These are phyloP conservation scores for Oreocharis arfaki DNA, from an alignment of 2,113 vertebrate species.

Conservation along the genomic window DNA sequence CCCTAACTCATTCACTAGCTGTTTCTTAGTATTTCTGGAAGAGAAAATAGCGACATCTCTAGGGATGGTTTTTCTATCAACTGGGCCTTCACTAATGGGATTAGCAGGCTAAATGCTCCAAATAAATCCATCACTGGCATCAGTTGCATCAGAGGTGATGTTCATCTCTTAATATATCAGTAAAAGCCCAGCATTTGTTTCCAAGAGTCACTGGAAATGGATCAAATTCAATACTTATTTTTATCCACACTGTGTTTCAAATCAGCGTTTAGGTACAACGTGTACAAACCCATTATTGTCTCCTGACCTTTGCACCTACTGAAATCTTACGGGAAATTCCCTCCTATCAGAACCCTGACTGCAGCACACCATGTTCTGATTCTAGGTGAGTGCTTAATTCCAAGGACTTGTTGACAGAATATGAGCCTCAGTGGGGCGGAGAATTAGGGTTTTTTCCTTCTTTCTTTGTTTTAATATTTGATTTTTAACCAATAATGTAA, in stretches of 20 bases:
- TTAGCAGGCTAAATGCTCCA: slow-evolving; percentile 29
- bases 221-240: neutral
- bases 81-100: neutral
- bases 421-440: neutral
- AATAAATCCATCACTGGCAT: slow-evolving; percentile 5
- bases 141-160: neutral
- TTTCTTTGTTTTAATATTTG: neutral
- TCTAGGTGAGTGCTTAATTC: neutral
- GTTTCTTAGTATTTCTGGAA: neutral
- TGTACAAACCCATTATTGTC: rapidly evolving
- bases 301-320: neutral
- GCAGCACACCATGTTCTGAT: neutral
- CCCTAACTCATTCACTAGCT: neutral
- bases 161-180: neutral
- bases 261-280: neutral
- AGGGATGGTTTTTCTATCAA: neutral
- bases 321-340: neutral
- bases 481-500: neutral
- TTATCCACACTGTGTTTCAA: neutral
- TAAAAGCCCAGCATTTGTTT: neutral
- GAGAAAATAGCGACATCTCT: neutral
- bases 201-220: neutral
- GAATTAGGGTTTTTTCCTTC: neutral
- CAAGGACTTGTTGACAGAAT: neutral
- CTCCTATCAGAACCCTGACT: neutral